phyloP scores from a whole-genome alignment of 2,797 vertebrate species.

The Helarctos malayanus region DNA sequence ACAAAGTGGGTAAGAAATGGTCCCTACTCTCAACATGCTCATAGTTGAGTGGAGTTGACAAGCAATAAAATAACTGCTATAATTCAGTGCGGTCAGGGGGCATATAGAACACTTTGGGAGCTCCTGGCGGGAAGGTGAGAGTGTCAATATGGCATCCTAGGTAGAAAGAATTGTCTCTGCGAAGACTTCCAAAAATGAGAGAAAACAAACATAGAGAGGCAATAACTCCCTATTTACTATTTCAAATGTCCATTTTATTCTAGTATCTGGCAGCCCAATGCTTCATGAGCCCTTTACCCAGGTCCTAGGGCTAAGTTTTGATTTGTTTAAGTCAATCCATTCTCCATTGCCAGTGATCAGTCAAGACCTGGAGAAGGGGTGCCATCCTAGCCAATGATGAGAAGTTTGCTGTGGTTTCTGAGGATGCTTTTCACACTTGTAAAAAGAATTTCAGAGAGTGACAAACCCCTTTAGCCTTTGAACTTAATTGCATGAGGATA shows the following conservation, averaged over 20 bases:
- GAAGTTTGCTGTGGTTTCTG: not conserved
- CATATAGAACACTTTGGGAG: not conserved
- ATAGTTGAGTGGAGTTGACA: not conserved
- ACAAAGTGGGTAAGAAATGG: not conserved
- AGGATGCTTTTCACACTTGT: not conserved
- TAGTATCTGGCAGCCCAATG: not conserved
- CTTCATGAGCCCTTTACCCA: not conserved
- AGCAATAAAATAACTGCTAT: not conserved
- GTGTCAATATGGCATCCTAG: not conserved
- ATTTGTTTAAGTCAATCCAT: not conserved
- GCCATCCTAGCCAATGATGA: not conserved
- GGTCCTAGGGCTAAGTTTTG: not conserved
- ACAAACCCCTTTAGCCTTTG: not conserved
- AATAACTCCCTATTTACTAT: not conserved
- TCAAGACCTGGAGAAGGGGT: not conserved
- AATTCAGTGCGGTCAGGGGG: not conserved
- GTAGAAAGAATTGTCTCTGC: not conserved
- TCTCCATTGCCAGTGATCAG: not conserved
- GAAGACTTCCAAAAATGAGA: not conserved
- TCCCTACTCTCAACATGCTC: not conserved
- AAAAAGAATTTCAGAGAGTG: not conserved
- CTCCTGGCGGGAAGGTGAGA: not conserved
- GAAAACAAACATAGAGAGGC: not conserved
- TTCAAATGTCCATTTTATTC: not conserved
- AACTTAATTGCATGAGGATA: not conserved